Percentiles rank a stretch among this genome's conserved stretches.
These are phyloP conservation scores for Iselma pallidipennis DNA, from an alignment of 2,888 invertebrate species.

Conservation along the genomic window DNA sequence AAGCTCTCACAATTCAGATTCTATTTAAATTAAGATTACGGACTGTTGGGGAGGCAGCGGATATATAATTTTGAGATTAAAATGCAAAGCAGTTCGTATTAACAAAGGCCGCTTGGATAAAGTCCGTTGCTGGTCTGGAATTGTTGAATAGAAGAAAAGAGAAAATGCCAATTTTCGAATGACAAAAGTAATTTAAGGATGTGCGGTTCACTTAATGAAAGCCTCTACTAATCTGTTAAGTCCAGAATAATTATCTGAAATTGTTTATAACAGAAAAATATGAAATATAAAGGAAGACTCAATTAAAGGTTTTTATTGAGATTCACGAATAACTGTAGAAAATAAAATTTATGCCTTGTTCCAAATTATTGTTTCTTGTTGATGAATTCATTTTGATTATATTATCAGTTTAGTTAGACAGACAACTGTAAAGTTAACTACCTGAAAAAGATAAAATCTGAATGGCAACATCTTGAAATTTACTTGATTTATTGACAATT, in stretches of 20 bases:
- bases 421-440: background rate
- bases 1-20: background rate
- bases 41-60: background rate
- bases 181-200: too few relatives aligned
- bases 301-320: too few relatives aligned
- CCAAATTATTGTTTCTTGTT: background rate
- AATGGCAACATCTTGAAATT: background rate
- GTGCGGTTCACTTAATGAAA: too few relatives aligned
- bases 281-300: too few relatives aligned
- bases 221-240: too few relatives aligned
- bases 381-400: background rate
- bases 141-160: background rate
- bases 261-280: too few relatives aligned
- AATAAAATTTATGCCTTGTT: too few relatives aligned
- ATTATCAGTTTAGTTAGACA: background rate
- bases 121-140: background rate
- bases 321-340: too few relatives aligned
- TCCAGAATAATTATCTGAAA: too few relatives aligned
- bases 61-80: constrained; percentile 7
- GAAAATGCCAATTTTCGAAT: too few relatives aligned
- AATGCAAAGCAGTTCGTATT: constrained; percentile 6
- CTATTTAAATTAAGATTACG: background rate
- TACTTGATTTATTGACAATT: background rate
- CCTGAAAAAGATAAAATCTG: background rate
- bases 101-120: background rate